These are phyloP conservation scores for Gracilinanus agilis DNA, from an alignment of 2,113 vertebrate genomes.

Conservation along the genomic window DNA sequence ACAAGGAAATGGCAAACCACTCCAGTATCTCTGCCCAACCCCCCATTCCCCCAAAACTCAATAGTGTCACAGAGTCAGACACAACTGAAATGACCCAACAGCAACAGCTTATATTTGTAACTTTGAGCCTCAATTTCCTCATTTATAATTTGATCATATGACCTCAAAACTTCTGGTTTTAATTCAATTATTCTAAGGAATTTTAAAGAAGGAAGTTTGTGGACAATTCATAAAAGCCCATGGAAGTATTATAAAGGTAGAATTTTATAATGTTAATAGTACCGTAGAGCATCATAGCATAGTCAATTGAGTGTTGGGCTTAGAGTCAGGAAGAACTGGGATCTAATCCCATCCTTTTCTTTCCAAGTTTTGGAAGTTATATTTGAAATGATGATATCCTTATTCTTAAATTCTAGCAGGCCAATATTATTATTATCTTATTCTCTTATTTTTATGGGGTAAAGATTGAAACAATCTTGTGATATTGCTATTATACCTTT, in stretches of 20 bases:
- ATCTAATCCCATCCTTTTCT: not conserved
- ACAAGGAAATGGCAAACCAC: too few relatives aligned
- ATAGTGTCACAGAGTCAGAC: too few relatives aligned
- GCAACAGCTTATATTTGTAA: not conserved
- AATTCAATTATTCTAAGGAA: not conserved
- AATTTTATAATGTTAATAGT: not conserved
- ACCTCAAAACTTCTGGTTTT: not conserved
- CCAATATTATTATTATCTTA: not conserved
- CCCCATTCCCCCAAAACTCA: too few relatives aligned
- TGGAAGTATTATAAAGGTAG: not conserved
- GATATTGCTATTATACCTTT: not conserved
- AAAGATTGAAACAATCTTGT: not conserved
- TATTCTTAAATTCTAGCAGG: not conserved
- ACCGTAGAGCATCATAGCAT: not conserved
- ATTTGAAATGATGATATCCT: not conserved
- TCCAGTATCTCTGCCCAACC: too few relatives aligned
- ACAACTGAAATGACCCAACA: too few relatives aligned
- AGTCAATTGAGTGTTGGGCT: not conserved
- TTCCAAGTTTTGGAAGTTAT: not conserved
- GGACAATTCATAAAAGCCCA: not conserved
- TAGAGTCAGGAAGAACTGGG: not conserved
- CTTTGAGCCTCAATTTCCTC: constrained; percentile 20
- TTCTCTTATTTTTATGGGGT: not conserved
- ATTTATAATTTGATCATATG: not conserved
- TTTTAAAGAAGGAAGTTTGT: not conserved